Evolutionary conservation across 2,888 invertebrate species (phyloP).

Genomic region (Nebria brevicollis): DNA sequence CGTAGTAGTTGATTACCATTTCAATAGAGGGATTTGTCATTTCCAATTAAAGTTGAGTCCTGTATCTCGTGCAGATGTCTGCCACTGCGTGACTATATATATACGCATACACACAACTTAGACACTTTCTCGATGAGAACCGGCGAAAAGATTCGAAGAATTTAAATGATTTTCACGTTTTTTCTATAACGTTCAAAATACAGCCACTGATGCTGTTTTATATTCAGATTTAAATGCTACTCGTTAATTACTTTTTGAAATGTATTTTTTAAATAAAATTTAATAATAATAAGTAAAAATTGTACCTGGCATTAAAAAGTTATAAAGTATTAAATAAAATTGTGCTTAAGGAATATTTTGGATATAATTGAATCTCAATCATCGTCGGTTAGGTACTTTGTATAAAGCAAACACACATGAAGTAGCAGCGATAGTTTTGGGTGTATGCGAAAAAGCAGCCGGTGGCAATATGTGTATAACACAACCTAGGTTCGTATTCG

Average conservation of each 20-base stretch:
- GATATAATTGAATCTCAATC: background rate
- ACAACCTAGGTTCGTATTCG: slow-evolving; percentile 4
- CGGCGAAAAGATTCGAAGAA: too few species aligned
- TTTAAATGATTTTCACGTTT: too few species aligned
- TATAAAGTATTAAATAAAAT: too few species aligned
- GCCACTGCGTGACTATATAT: slow-evolving; percentile 3
- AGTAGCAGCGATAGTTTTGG: background rate
- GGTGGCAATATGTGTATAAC: slow-evolving; percentile 22
- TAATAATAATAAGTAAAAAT: too few species aligned
- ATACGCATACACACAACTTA: background rate
- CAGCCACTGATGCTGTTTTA: too few species aligned
- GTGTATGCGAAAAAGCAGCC: background rate
- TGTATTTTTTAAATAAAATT: too few species aligned
- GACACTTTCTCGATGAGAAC: too few species aligned
- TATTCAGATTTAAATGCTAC: too few species aligned
- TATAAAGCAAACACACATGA: background rate
- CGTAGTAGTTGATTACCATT: slow-evolving; percentile 67
- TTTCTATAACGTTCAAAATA: too few species aligned
- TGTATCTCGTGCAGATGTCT: slow-evolving; percentile 58
- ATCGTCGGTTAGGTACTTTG: background rate
- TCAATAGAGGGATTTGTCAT: slow-evolving; percentile 67
- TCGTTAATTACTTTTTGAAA: too few species aligned
- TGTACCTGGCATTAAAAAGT: too few species aligned
- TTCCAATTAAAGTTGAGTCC: slow-evolving; percentile 67
- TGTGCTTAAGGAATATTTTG: too few species aligned